Evolutionary conservation across 37 sponge, comb jelly and placozoan species (phyloP), one percentile per base, ranked within the genome.

Genomic region (Ianthella basta): DNA sequence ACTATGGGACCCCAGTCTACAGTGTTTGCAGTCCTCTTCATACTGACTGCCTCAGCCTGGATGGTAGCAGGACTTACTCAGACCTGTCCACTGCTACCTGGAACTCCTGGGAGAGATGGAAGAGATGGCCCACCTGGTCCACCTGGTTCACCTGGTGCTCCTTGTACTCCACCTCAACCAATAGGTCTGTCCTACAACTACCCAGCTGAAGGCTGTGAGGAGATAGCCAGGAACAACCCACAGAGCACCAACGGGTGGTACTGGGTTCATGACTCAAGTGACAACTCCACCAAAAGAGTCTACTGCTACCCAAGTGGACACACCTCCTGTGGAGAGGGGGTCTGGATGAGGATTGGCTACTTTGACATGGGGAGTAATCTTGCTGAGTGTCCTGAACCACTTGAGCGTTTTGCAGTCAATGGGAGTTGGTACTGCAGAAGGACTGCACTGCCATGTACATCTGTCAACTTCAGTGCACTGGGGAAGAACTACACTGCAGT

Each of bases 341-440:
- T 75, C 54, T 75, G 78, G 78, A 75, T 75, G 78, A 75, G 78
- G 53, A 50, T 44, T 16, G 78, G 78, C 20, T 75, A 75, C 54
- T 75, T 41, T 41, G 37, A 75, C 40, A 36, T 41, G 54, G 38
- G 14, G 35, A 10, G 37, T 6, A 27, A 29, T 29, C 23, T 32
- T 14, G 44, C 5, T 23, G 54, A 19, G 50, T 75, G 78, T 41
- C 53, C 78, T 36, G 24, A 40, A 19, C 78, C 78, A 23, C 78
- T 41, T 36, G 41, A 75, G 54, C 37, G 54, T 24, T 40, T 75
- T 75, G 24, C n/a, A 75, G 44, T 36, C 37, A 75, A 41, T 23
- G 54, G 54, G n/a, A 75, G 37, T 24, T 53, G 78, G 54, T 75
- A 75, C 54, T 75, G 73, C 30, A 72, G 37, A 4, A 33, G 73